Evolutionary conservation across 2,888 invertebrate species (phyloP), one percentile per base, ranked within the genome.

Genomic region (Hetaerina titia): DNA sequence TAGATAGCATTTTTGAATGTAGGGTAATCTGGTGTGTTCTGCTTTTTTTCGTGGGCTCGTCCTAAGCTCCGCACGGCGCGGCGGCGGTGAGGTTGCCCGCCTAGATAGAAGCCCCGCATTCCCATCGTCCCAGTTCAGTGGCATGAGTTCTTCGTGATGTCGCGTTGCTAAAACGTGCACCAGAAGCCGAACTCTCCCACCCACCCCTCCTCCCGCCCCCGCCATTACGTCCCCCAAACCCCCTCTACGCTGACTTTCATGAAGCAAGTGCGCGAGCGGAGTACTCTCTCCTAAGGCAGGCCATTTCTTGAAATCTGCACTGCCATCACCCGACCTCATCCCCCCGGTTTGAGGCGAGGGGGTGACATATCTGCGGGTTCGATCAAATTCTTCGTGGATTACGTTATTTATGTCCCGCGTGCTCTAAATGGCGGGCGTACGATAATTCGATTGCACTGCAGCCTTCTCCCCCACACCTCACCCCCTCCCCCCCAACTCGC

Each of bases 401-500:
- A 7, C 69, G 69, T 69, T 31, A 17, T 90, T 64, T 56, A 45
- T 64, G 64, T 31, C 64, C 63, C 19, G 25, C 6, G 90, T 45
- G 6, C 15, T 31, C 90, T 17, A 19, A 25, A 19, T 17, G 90
- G 45, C 9, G 17, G n/a, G 64, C 63, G 13, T 74, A 69, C 13
- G 56, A 74, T 69, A 74, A 56, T 92, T 45, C 69, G 92, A 74
- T 92, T 92, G 92, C 92, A 57, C 92, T 5, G 13, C 60, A 60
- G 17, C 60, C 1, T 1, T 4, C 60, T 15, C 5, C 6, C 60
- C 31, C 31, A 0, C 31, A 2, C 6, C 7, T 2, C 81, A 81
- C 31, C 2, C 13, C 7, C 25, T 31, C 25, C 0, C 11, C 81
- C 25, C 31, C 2, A 2, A 5, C 25, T 31, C 25, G 0, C 11